Percentiles rank a stretch among this genome's conserved stretches.
Conservation (phyloP, 2,888 invertebrate species). For the Neocrepidodera transversa region DNA sequence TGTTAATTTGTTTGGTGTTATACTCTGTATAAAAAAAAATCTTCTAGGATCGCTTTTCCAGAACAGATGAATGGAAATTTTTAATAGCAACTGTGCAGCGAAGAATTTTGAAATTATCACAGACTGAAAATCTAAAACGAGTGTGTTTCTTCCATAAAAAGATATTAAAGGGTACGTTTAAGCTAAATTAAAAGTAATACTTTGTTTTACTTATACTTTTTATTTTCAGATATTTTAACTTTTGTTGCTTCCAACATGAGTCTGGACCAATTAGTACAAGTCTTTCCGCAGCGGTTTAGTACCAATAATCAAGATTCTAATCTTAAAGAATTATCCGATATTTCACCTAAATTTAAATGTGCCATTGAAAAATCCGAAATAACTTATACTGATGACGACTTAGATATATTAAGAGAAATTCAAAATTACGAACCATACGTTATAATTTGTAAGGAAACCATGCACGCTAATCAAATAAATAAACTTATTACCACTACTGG, state of each 20-base stretch:
- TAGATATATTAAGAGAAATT: slow-evolving; percentile 56
- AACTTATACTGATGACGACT: slow-evolving; percentile 43
- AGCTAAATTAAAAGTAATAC: not conserved
- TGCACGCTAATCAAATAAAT: slow-evolving; percentile 68
- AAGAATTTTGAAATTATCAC: slow-evolving; percentile 54
- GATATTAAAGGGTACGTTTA: slow-evolving; percentile 55
- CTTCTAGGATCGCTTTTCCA: slow-evolving; percentile 57
- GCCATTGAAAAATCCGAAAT: slow-evolving; percentile 31
- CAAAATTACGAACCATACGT: slow-evolving; percentile 61
- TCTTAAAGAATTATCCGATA: slow-evolving; percentile 13
- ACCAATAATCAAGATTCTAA: slow-evolving; percentile 40
- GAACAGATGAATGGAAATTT: slow-evolving; percentile 60
- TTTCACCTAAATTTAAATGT: slow-evolving; percentile 16
- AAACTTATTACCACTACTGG: slow-evolving; percentile 69
- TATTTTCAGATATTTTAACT: slow-evolving; percentile 58
- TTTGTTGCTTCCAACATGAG: slow-evolving; percentile 60
- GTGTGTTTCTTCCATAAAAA: slow-evolving; percentile 58
- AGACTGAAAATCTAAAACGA: slow-evolving; percentile 50
- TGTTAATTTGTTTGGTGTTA: not conserved
- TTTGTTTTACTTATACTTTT: slow-evolving; percentile 1
- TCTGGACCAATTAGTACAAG: slow-evolving; percentile 58
- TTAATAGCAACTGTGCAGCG: slow-evolving; percentile 58
- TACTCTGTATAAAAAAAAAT: too few relatives aligned
- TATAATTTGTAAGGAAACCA: slow-evolving; percentile 64
- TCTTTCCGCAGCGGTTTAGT: slow-evolving; percentile 59